Evolutionary conservation across 2,797 vertebrate genomes (phyloP).

Genomic region (Sternotherus odoratus): DNA sequence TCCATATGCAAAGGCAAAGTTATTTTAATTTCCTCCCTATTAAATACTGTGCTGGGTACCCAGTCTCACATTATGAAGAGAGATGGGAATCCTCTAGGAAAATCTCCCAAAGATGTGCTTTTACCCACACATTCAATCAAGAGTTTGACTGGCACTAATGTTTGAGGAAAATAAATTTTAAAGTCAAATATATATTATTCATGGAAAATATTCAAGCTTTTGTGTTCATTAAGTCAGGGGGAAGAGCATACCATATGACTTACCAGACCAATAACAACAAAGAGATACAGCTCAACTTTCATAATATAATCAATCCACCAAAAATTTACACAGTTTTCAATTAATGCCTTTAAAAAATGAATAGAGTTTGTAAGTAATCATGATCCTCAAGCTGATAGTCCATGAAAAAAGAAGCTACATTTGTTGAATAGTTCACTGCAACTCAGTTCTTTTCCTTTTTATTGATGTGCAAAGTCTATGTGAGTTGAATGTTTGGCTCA

Average conservation of each 20-base stretch:
- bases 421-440: not conserved
- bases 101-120: not conserved
- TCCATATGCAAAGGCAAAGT: not conserved
- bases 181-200: not conserved
- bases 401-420: not conserved
- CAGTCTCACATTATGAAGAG: not conserved
- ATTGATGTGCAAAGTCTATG: not conserved
- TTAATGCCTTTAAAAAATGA: not conserved
- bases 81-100: not conserved
- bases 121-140: not conserved
- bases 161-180: not conserved
- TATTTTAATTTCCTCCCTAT: not conserved
- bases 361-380: not conserved
- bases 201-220: not conserved
- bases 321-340: not conserved
- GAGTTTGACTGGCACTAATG: not conserved
- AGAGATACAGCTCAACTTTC: not conserved
- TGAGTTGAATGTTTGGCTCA: not conserved
- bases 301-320: not conserved
- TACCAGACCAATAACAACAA: not conserved
- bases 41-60: not conserved
- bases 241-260: not conserved
- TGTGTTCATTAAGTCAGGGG: not conserved
- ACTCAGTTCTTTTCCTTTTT: not conserved
- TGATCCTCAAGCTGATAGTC: not conserved